Evolutionary conservation across 2,797 vertebrate species (phyloP), one percentile per base, ranked within the genome.

Genomic region (Etheostoma nigrum): DNA sequence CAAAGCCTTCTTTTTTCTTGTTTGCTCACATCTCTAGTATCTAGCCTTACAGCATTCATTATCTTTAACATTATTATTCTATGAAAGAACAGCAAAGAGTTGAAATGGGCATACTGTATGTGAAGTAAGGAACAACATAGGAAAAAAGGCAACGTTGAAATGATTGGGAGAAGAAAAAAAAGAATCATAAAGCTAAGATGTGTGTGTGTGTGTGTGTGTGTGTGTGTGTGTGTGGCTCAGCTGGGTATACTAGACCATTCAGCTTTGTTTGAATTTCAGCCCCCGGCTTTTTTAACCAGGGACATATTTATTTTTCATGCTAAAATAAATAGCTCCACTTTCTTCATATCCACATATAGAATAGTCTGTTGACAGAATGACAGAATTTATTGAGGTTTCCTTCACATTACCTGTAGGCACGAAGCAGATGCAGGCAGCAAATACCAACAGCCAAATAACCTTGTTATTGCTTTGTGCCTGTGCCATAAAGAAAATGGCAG

Each of bases 291-390:
- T 85, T 76, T 67, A 58, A 79, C 67, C 52, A 4, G n/a, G 36
- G 72, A 86, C 88, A 79, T 78, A 92, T 93, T 91, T 92, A 85
- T 90, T 87, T 89, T 79, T 79, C 82, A 60, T 81, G 82, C 68
- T 88, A 88, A 91, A 91, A 93, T 89, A 91, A 92, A 92, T 90
- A 86, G 84, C 86, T 78, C 71, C 82, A 82, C 86, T 90, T 90
- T 86, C 83, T 76, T 89, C 88, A 83, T 88, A 85, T 80, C 86
- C 87, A 83, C 67, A 14, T 74, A 84, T 82, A 75, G 72, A 87
- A 85, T 69, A 84, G 85, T 87, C 80, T 91, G 89, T 89, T 93
- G 89, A 91, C 90, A 86, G 90, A 91, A 77, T 75, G 78, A 59
- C 84, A 82, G 81, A 86, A 92, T 92, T 90, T 91, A 92, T 92